Conservation (phyloP, 2,797 vertebrate genomes). For the Cuculus canorus region DNA sequence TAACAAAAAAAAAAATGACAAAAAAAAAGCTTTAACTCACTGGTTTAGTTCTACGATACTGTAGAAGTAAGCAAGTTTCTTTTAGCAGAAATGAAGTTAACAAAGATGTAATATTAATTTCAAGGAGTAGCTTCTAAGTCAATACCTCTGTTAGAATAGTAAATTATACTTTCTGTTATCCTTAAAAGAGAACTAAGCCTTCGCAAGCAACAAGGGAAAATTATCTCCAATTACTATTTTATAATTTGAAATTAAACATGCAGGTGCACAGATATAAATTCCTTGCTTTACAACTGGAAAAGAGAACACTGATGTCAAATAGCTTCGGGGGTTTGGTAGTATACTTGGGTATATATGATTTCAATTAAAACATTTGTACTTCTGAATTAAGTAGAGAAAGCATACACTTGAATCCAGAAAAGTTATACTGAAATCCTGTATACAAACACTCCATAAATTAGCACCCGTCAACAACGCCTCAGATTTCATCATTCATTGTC, state of each 20-base stretch:
- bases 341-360: not conserved
- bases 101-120: not conserved
- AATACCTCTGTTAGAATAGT: not conserved
- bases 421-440: not conserved
- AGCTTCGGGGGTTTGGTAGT: not conserved
- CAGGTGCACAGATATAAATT: fast-evolving
- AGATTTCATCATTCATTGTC: not conserved
- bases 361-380: not conserved
- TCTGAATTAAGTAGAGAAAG: not conserved
- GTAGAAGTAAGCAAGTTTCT: not conserved
- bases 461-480: not conserved
- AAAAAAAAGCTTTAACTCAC: not conserved
- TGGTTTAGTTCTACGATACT: not conserved
- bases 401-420: not conserved
- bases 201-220: not conserved
- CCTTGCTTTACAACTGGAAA: not conserved
- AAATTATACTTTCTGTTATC: not conserved
- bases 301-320: not conserved
- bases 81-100: not conserved
- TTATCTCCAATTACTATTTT: not conserved
- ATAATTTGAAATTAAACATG: not conserved
- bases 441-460: not conserved
- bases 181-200: not conserved
- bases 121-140: not conserved
- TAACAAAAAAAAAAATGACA: not conserved